phyloP scores from a whole-genome alignment of 2,888 invertebrate genomes.

The Unio delphinus region DNA sequence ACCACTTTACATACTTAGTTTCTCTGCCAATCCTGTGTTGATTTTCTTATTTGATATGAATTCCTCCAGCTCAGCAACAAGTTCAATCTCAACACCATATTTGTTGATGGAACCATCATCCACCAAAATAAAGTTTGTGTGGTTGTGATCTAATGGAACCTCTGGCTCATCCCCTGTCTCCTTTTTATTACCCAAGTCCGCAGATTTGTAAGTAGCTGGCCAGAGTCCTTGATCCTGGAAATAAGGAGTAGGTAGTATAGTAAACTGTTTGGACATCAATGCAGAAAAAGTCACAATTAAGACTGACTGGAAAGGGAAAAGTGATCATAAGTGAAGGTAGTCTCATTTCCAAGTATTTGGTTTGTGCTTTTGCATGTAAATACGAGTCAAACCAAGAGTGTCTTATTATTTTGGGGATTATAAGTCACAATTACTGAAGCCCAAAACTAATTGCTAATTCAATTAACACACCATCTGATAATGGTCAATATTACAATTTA shows the following conservation, averaged over 20 bases:
- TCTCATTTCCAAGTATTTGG: too few relatives aligned
- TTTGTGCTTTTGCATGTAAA: too few relatives aligned
- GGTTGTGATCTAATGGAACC: slow-evolving; percentile 67
- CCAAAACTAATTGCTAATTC: too few relatives aligned
- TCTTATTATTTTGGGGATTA: too few relatives aligned
- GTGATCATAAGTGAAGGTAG: too few relatives aligned
- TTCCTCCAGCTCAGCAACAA: slow-evolving; percentile 61
- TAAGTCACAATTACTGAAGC: too few relatives aligned
- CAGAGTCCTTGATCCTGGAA: slow-evolving; percentile 53
- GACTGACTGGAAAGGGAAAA: too few relatives aligned
- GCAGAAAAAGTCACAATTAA: too few relatives aligned
- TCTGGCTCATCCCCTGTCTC: slow-evolving; percentile 25
- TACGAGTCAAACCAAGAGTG: too few relatives aligned
- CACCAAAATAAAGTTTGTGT: slow-evolving; percentile 70
- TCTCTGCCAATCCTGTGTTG: slow-evolving; percentile 51
- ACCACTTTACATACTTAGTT: slow-evolving; percentile 42
- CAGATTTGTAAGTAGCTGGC: slow-evolving; percentile 62
- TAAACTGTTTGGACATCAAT: too few relatives aligned
- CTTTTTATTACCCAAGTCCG: slow-evolving; percentile 40
- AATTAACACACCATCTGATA: too few relatives aligned
- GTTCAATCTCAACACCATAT: slow-evolving; percentile 66
- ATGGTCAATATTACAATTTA: too few relatives aligned
- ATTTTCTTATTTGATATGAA: slow-evolving; percentile 53
- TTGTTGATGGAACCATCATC: slow-evolving; percentile 67
- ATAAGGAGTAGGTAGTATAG: background rate